Evolutionary conservation across 2,797 vertebrate species (phyloP).

Genomic region (Hydrolagus colliei): DNA sequence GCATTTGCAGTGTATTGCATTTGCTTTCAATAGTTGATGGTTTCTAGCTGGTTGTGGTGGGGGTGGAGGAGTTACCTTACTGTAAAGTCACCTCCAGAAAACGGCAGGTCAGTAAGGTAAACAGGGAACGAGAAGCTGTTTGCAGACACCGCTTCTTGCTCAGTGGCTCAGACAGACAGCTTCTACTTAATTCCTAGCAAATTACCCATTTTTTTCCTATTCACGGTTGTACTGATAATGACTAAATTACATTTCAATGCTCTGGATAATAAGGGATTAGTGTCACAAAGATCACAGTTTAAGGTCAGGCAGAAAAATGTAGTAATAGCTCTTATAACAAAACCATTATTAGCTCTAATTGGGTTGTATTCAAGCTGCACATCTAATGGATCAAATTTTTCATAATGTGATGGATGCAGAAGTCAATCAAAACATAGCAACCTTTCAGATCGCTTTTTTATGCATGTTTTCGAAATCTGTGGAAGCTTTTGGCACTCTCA

Average conservation of each 20-base stretch:
- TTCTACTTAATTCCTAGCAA: conserved; percentile 40
- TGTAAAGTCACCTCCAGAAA: too few relatives aligned
- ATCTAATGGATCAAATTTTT: neutral
- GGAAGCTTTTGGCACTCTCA: neutral
- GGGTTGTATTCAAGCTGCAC: conserved; percentile 1
- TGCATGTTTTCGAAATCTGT: neutral
- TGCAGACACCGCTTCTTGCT: conserved; percentile 40
- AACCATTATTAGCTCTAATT: conserved; percentile 31
- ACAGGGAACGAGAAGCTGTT: conserved; percentile 46
- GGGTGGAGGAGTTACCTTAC: too few relatives aligned
- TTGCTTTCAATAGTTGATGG: too few relatives aligned
- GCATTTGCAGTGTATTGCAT: too few relatives aligned
- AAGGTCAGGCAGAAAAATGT: conserved; percentile 19
- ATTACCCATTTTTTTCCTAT: conserved; percentile 40
- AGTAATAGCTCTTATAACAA: conserved; percentile 17
- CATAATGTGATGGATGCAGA: neutral
- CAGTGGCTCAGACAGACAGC: conserved; percentile 45
- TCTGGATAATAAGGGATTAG: conserved; percentile 34
- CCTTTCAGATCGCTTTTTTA: neutral
- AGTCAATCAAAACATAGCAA: neutral
- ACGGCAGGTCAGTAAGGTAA: conserved; percentile 25
- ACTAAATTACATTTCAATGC: conserved; percentile 36
- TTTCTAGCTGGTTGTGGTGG: too few relatives aligned
- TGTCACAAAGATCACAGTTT: conserved; percentile 12
- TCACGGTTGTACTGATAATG: conserved; percentile 38